Evolutionary conservation across 2,113 vertebrate genomes (phyloP).

Genomic region (Bagarius yarrelli): DNA sequence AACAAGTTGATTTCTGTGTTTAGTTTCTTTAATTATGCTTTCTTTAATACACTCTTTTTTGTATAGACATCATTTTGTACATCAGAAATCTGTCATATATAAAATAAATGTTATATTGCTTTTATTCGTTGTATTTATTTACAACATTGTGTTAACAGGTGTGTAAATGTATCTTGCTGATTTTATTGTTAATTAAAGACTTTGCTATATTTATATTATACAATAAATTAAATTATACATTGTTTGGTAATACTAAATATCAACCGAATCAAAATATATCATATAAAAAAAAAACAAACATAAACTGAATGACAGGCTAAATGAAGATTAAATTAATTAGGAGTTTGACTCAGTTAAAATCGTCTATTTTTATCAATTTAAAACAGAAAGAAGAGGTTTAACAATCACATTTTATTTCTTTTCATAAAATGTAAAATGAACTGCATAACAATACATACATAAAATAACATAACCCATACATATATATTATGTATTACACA

Average conservation of each 20-base stretch:
- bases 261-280: background rate
- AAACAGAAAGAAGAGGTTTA: no score
- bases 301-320: background rate
- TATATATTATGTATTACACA: no score
- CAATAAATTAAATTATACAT: no score
- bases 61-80: conserved; percentile 21
- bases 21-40: background rate
- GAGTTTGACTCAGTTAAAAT: background rate
- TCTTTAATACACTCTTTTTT: conserved; percentile 12
- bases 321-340: background rate
- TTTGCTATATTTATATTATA: no score
- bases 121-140: background rate
- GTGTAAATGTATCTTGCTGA: background rate
- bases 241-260: background rate
- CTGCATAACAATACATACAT: no score
- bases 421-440: no score
- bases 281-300: background rate
- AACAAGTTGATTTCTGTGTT: conserved; percentile 14
- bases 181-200: background rate
- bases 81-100: background rate
- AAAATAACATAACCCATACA: no score
- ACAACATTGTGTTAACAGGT: background rate
- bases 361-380: no score
- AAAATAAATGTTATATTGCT: conserved; percentile 12
- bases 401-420: no score